phyloP scores from a whole-genome alignment of 2,797 vertebrate species.

The Neomorphus geoffroyi region DNA sequence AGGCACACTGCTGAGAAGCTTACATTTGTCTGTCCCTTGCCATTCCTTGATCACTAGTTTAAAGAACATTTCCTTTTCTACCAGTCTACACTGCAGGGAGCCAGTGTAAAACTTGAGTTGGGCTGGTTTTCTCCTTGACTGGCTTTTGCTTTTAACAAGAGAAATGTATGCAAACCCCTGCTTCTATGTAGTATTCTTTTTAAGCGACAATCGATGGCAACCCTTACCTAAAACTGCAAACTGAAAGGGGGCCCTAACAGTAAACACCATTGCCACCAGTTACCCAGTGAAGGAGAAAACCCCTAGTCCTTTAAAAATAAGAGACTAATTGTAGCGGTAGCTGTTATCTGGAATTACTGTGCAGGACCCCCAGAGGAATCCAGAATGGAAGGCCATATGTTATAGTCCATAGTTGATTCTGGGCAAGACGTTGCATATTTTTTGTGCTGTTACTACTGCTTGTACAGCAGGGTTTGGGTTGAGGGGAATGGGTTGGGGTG shows the following conservation, averaged over 20 bases:
- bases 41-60: neutral
- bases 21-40: neutral
- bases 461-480: neutral
- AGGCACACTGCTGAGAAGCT: neutral
- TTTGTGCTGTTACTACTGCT: neutral
- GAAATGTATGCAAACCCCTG: neutral
- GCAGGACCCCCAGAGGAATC: neutral
- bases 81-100: neutral
- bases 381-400: neutral
- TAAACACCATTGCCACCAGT: neutral
- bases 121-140: neutral
- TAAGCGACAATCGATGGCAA: neutral
- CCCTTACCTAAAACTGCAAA: neutral
- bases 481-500: neutral
- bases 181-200: neutral
- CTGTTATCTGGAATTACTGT: neutral
- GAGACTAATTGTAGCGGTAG: neutral
- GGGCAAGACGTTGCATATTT: neutral
- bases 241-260: neutral
- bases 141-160: neutral
- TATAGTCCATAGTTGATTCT: neutral
- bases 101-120: neutral
- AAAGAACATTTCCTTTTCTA: neutral
- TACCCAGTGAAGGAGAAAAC: neutral
- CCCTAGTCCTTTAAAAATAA: neutral